These are phyloP conservation scores for Bibio marci DNA, from an alignment of 2,888 invertebrate genomes.

Conservation along the genomic window DNA sequence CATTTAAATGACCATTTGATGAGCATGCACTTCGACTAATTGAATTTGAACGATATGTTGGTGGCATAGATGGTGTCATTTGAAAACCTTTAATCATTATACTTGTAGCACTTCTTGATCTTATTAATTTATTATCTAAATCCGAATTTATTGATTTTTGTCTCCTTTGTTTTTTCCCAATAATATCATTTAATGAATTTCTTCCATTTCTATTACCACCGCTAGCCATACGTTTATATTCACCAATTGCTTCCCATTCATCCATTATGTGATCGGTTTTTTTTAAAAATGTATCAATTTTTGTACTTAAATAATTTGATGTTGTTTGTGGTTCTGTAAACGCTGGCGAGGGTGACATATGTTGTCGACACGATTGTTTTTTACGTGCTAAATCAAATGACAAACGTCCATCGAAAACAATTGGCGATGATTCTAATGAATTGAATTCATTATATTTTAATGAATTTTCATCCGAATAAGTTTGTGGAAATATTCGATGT, in stretches of 20 bases:
- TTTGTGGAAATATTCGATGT: slow-evolving; percentile 51
- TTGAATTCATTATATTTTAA: slow-evolving; percentile 40
- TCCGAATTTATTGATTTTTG: slow-evolving; percentile 12
- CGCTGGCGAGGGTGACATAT: slow-evolving; percentile 54
- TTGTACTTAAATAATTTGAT: slow-evolving; percentile 54
- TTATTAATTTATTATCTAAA: slow-evolving; percentile 29
- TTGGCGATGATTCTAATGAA: slow-evolving; percentile 54
- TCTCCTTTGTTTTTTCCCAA: slow-evolving; percentile 7
- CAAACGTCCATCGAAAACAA: slow-evolving; percentile 66
- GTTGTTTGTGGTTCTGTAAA: slow-evolving; percentile 60
- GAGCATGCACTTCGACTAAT: slow-evolving; percentile 20
- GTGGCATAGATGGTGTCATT: slow-evolving; percentile 33
- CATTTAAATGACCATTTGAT: slow-evolving; percentile 18
- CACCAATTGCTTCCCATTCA: slow-evolving; percentile 60
- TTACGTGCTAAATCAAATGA: slow-evolving; percentile 62
- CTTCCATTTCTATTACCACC: neutral
- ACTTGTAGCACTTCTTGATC: slow-evolving; percentile 61
- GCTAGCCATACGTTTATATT: slow-evolving; percentile 21
- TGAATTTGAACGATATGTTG: slow-evolving; percentile 24
- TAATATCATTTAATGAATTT: slow-evolving; percentile 5
- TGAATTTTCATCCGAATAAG: slow-evolving; percentile 30
- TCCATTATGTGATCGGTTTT: slow-evolving; percentile 79
- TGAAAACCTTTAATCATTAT: slow-evolving; percentile 72
- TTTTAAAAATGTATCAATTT: slow-evolving; percentile 63
- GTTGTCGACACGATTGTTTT: slow-evolving; percentile 48